These are phyloP conservation scores for Galemys pyrenaicus DNA, from an alignment of 2,113 vertebrate genomes.

Conservation along the genomic window DNA sequence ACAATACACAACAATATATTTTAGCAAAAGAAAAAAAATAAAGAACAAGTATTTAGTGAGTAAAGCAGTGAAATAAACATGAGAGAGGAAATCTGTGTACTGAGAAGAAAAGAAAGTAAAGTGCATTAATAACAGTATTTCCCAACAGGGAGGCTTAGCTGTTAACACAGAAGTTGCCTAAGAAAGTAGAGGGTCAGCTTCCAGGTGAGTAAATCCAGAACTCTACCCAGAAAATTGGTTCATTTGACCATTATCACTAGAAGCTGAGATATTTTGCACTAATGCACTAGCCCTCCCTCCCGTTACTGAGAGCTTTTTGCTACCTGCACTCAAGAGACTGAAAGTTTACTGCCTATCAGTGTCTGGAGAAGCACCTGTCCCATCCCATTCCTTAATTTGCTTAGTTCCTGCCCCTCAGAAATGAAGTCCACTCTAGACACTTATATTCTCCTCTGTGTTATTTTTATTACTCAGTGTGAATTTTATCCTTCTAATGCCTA, in stretches of 20 bases:
- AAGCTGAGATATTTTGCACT: background rate
- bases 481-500: background rate
- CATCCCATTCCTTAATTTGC: background rate
- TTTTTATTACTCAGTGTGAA: background rate
- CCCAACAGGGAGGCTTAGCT: background rate
- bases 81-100: background rate
- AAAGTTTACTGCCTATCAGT: background rate
- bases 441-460: background rate
- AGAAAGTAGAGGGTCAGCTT: background rate
- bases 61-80: background rate
- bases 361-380: background rate
- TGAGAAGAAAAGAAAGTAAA: background rate
- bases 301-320: background rate
- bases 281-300: background rate
- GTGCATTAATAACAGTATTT: background rate
- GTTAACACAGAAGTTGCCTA: background rate
- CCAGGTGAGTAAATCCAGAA: background rate
- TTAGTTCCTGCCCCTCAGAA: background rate
- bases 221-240: background rate
- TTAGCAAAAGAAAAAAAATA: background rate
- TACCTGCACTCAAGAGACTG: background rate
- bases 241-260: background rate
- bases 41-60: background rate
- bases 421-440: background rate
- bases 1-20: background rate